Evolutionary conservation across 1,140 invertebrate species (phyloP), one percentile per base, ranked within the genome.

Genomic region (Plodia interpunctella): DNA sequence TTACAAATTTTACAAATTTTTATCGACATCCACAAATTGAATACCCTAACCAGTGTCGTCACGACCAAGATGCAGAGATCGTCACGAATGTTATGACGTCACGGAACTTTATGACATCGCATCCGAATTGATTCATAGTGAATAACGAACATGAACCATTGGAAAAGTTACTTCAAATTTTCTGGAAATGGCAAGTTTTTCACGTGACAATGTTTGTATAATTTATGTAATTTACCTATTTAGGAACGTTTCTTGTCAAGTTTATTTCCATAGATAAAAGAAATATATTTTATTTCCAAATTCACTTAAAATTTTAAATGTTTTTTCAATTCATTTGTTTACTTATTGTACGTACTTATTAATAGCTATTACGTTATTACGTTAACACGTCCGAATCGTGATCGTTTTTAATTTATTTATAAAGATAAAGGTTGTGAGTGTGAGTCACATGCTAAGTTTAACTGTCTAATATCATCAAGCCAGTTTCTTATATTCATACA

Each of bases 401-500:
- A 15, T 15, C 10, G 5, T n/a, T n/a, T 44, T 44, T 44, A 15
- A 44, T 15, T n/a, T 44, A 44, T 44, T 44, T 44, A 44, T 44
- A 15, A 44, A 17, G 5, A n/a, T 44, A 15, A 44, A 15, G 0
- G 13, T 10, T 15, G n/a, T 44, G n/a, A 44, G 38, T 44, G 38
- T 44, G 38, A 44, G 38, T 44, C 38, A 44, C 13, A 44, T 44
- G 13, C 38, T 44, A 44, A 44, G 38, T 44, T 15, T 44, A 44
- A 44, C 38, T 44, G 38, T 15, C 38, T 44, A 44, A 17, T 44
- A 44, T 32, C 30, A 44, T 44, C 38, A 44, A 44, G 38, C 38
- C 5, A 44, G 15, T 44, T 15, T 44, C 32, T 13, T 9, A 35
- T 9, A 35, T 35, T 35, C 13, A 35, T 35, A 35, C 32, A 35